These are phyloP conservation scores for Sarcophaga carnaria DNA, from an alignment of 2,888 invertebrate species.

Conservation along the genomic window DNA sequence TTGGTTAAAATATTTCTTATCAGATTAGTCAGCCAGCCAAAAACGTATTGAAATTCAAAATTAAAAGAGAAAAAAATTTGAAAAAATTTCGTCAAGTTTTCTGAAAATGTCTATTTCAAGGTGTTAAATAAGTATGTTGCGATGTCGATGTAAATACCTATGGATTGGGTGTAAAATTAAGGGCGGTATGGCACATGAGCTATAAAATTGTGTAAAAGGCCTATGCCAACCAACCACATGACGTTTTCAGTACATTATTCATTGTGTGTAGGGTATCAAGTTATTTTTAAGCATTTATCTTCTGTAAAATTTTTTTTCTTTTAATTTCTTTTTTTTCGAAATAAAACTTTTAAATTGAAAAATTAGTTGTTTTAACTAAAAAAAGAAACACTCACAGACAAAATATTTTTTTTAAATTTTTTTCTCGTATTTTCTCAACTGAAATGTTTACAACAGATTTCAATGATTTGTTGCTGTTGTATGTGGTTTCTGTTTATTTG, in stretches of 20 bases:
- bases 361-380: conserved; percentile 58
- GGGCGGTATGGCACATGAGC: too few species aligned
- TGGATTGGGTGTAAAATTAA: too few species aligned
- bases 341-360: conserved; percentile 54
- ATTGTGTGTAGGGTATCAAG: background rate
- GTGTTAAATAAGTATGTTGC: conserved; percentile 24
- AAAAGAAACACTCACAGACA: conserved; percentile 2
- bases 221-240: too few species aligned
- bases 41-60: conserved; percentile 22
- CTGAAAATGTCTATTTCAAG: conserved; percentile 11
- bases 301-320: background rate
- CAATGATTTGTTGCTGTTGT: conserved; percentile 6
- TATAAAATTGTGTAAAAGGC: too few species aligned
- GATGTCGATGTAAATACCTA: too few species aligned
- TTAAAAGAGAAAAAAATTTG: background rate
- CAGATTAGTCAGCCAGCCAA: background rate
- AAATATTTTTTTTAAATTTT: background rate
- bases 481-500: background rate
- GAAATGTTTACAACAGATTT: background rate
- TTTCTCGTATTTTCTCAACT: background rate
- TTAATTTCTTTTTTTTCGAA: background rate
- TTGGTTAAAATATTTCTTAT: too few species aligned
- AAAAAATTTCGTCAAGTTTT: conserved; percentile 47
- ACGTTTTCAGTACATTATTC: too few species aligned
- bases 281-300: conserved; percentile 4